Evolutionary conservation across 2,113 vertebrate species (phyloP).

Genomic region (Festucalex cinctus): DNA sequence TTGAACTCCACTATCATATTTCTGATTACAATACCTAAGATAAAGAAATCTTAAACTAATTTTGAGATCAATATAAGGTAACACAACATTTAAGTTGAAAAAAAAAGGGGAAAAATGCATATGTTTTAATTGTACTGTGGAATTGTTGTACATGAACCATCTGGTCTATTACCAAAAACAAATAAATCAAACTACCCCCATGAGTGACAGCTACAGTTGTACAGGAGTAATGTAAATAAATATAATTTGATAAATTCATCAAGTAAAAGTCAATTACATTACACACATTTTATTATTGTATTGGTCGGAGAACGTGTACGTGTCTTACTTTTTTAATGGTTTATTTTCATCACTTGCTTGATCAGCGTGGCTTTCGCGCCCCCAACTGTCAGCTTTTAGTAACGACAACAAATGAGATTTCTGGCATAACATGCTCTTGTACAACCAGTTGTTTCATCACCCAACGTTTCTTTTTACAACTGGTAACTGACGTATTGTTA

Average conservation of each 20-base stretch:
- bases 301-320: neutral
- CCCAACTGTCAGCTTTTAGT: conserved; percentile 14
- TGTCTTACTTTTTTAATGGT: neutral
- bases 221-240: neutral
- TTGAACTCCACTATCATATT: no score
- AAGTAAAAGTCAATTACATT: neutral
- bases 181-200: neutral
- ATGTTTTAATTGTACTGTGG: no score
- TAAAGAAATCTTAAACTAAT: no score
- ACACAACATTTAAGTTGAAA: no score
- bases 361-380: conserved; percentile 7
- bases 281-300: neutral
- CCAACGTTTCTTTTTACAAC: neutral
- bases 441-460: neutral
- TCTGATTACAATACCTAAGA: no score
- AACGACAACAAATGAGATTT: conserved; percentile 2
- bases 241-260: neutral
- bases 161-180: no score
- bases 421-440: neutral
- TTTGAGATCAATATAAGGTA: no score
- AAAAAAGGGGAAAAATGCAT: no score
- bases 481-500: neutral
- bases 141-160: no score
- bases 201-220: neutral
- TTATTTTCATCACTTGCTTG: neutral